Conservation (phyloP, 2,113 vertebrate species). For the Centropristis striata region DNA sequence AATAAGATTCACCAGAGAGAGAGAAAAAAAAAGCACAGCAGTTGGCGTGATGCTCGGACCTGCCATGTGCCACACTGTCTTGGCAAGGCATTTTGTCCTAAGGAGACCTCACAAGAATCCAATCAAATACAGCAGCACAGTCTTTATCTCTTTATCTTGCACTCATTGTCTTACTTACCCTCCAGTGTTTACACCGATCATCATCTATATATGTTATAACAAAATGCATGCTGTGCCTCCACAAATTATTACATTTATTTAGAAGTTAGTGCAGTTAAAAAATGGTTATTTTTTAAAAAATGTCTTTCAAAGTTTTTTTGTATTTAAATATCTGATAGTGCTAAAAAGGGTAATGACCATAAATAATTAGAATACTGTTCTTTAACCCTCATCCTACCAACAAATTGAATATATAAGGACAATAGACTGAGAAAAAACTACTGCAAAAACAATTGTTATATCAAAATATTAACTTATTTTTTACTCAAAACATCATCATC, state of each 20-base stretch:
- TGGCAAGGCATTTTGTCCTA: constrained; percentile 31
- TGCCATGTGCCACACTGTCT: constrained; percentile 41
- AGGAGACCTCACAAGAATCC: constrained; percentile 53
- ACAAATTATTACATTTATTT: background rate
- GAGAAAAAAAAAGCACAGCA: background rate
- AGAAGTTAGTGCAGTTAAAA: background rate
- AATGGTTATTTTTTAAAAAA: background rate
- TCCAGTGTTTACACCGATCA: constrained; percentile 23
- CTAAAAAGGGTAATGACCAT: too few relatives aligned
- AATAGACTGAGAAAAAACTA: too few relatives aligned
- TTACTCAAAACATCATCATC: too few relatives aligned
- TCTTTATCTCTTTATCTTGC: constrained; percentile 29
- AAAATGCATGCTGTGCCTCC: background rate
- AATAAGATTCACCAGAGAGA: background rate
- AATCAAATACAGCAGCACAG: constrained; percentile 52
- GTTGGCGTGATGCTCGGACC: constrained; percentile 19
- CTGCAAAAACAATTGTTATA: too few relatives aligned
- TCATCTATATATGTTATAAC: background rate
- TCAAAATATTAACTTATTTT: too few relatives aligned
- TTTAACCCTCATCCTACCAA: background rate
- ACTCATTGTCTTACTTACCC: constrained; percentile 19
- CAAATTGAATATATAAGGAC: too few relatives aligned
- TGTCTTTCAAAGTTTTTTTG: background rate
- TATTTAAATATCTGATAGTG: background rate
- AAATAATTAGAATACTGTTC: background rate